A percentile compares a stretch with the other conserved stretches of the same genome.
Conservation (phyloP, 1,140 invertebrate genomes). For the Sitodiplosis mosellana region DNA sequence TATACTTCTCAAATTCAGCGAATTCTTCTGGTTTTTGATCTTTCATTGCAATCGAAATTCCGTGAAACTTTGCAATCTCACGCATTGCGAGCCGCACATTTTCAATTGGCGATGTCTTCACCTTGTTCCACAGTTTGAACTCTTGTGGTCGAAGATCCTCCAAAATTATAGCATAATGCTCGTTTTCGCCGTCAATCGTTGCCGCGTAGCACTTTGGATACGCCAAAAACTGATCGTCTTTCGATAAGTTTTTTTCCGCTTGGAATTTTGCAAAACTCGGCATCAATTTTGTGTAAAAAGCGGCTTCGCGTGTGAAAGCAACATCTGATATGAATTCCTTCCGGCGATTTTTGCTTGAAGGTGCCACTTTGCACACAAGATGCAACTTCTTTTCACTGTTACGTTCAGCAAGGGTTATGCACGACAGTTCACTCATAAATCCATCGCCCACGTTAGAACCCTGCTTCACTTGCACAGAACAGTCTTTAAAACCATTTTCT, state of each 20-base stretch:
- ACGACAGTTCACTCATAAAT: background rate
- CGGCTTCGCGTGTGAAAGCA: constrained; percentile 10
- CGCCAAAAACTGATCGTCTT: constrained; percentile 9
- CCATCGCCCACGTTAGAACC: constrained; percentile 1
- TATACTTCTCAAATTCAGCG: constrained; percentile 7
- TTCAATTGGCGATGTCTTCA: constrained; percentile 19
- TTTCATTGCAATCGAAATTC: constrained; percentile 20
- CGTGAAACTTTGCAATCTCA: constrained; percentile 25
- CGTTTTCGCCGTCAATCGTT: constrained; percentile 9
- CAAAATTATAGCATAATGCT: constrained; percentile 20
- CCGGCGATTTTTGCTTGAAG: background rate
- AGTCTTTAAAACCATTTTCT: constrained; percentile 1
- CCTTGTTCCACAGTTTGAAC: constrained; percentile 15
- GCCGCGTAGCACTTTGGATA: constrained; percentile 12
- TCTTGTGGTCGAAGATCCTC: constrained; percentile 23
- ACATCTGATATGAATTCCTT: background rate
- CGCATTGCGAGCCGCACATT: constrained; percentile 17
- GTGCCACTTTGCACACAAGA: constrained; percentile 1
- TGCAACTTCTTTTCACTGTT: background rate
- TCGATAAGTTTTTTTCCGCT: constrained; percentile 6
- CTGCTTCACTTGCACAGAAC: background rate
- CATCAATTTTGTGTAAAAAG: constrained; percentile 11
- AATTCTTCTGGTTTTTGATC: constrained; percentile 13
- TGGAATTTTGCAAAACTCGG: constrained; percentile 13
- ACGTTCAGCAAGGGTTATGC: background rate